Evolutionary conservation across 1,140 invertebrate genomes (phyloP).

Genomic region (Apis laboriosa): DNA sequence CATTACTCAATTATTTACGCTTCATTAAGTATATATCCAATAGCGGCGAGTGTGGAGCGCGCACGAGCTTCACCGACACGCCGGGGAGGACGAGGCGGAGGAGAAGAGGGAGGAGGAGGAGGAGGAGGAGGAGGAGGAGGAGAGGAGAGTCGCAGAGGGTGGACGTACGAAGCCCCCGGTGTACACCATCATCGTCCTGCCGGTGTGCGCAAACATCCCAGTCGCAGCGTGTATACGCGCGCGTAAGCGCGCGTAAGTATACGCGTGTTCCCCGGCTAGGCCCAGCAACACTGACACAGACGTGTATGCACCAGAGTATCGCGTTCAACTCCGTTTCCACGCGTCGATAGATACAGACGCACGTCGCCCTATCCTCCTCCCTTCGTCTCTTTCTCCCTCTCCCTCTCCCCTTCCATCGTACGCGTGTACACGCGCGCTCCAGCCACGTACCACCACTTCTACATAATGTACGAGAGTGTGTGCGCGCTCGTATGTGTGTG

Average conservation of each 20-base stretch:
- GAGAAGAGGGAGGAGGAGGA: slow-evolving; percentile 38
- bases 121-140: slow-evolving; percentile 45
- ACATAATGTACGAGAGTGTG: slow-evolving; percentile 80
- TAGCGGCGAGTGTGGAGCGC: slow-evolving; percentile 77
- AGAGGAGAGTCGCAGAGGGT: slow-evolving; percentile 40
- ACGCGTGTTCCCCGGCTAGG: not conserved
- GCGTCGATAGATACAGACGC: slow-evolving; percentile 18
- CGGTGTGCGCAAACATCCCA: slow-evolving; percentile 24
- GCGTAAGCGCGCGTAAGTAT: slow-evolving; percentile 22
- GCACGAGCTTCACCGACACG: slow-evolving; percentile 63
- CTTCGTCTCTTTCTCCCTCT: not conserved
- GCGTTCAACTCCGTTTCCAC: slow-evolving; percentile 27
- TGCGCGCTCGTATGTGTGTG: slow-evolving; percentile 71
- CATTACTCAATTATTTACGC: slow-evolving; percentile 82
- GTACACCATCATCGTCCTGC: not conserved
- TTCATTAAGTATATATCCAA: slow-evolving; percentile 82
- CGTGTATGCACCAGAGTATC: slow-evolving; percentile 13
- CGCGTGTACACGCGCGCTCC: slow-evolving; percentile 48
- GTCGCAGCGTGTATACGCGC: slow-evolving; percentile 17
- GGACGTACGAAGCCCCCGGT: slow-evolving; percentile 26
- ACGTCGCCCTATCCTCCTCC: not conserved
- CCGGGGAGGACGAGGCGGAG: slow-evolving; percentile 46
- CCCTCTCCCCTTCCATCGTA: not conserved
- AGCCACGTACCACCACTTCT: slow-evolving; percentile 64
- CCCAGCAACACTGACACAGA: slow-evolving; percentile 43